A percentile compares a stretch with the other conserved stretches of the same genome.
These are phyloP conservation scores for Clarias fuscus DNA, from an alignment of 2,797 vertebrate species.

Conservation along the genomic window DNA sequence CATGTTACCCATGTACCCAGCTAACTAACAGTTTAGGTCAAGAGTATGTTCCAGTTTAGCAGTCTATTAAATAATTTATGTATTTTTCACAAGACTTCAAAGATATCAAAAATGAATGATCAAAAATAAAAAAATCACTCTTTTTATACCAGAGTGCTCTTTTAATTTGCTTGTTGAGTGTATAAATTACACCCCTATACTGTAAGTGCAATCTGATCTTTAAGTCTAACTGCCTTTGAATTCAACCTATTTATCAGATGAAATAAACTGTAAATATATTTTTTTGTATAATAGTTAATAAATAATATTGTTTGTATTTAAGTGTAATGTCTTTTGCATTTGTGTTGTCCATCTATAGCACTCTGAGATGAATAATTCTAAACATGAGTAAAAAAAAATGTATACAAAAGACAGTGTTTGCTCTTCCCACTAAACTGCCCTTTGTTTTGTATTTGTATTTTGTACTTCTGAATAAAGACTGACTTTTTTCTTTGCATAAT, in stretches of 20 bases:
- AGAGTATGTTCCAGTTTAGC: neutral
- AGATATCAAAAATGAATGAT: neutral
- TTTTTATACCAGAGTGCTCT: neutral
- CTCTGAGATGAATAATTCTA: neutral
- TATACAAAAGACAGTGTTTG: neutral
- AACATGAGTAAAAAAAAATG: neutral
- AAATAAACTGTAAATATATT: conserved; percentile 66
- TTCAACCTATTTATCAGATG: conserved; percentile 36
- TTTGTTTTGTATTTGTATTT: conserved; percentile 62
- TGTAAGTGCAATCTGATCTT: conserved; percentile 15
- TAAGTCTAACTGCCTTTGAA: conserved; percentile 9
- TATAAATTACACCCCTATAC: neutral
- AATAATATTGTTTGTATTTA: conserved; percentile 43
- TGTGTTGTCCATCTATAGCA: conserved; percentile 20
- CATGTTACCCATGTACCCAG: neutral
- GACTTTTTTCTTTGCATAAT: conserved; percentile 45
- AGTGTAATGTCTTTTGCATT: neutral
- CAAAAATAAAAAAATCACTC: neutral
- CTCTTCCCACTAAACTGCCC: conserved; percentile 56
- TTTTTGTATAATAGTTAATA: conserved; percentile 47
- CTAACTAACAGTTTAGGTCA: neutral
- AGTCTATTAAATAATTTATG: neutral
- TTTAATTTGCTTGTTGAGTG: neutral
- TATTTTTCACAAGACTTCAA: neutral
- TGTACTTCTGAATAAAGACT: conserved; percentile 74